Base-by-base conservation (phyloP, 2,113 vertebrate species). In the Rhinopithecus roxellana region DNA sequence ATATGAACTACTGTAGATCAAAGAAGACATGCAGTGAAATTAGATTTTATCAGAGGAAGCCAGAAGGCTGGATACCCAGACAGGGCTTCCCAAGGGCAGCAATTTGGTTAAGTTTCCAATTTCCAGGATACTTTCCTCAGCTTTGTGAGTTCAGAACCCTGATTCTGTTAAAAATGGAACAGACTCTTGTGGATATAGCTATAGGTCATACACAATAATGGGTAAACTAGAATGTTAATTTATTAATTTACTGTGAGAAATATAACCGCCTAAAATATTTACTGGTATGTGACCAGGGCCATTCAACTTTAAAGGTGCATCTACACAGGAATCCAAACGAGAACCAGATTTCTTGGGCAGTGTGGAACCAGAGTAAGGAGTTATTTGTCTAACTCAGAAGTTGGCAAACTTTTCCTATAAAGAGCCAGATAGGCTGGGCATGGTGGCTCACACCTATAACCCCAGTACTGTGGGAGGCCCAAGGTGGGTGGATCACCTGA, bases 1-100 rank as follows among this genome's bases (percentile, higher is more conserved):
- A 96, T 92, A 70, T 88, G 72, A 98, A 84, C 35, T 69, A 85
- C 10, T 95, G 14, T 92, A 97, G 83, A 93, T 91, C 57, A 92
- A 96, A 94, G 50, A 52, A 95, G 59, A 86, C 80, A 61, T 52
- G 32, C 48, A 78, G 79, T 92, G 48, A 96, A 96, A 95, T 80
- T 80, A 83, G n/a, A 4, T 92, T 96, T 95, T 64, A 93, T 92
- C 80, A 80, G 32, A 82, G 57, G 74, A 95, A 95, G 92, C 45
- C 69, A 96, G 90, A 32, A 96, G 59, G 38, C 40, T 91, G 57
- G 25, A 82, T 10, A 91, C 20, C 43, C 79, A 83, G 32, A 86
- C 14, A 93, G 27, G 64, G 45, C 17, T 92, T 91, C 69, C 67
- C 77, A 86, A 61, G 35, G 52, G 69, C 40, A 91, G 67, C 27